Percentiles rank a stretch among this genome's conserved stretches.
phyloP scores from a whole-genome alignment of 2,797 vertebrate genomes.

The Myotis vivesi region DNA sequence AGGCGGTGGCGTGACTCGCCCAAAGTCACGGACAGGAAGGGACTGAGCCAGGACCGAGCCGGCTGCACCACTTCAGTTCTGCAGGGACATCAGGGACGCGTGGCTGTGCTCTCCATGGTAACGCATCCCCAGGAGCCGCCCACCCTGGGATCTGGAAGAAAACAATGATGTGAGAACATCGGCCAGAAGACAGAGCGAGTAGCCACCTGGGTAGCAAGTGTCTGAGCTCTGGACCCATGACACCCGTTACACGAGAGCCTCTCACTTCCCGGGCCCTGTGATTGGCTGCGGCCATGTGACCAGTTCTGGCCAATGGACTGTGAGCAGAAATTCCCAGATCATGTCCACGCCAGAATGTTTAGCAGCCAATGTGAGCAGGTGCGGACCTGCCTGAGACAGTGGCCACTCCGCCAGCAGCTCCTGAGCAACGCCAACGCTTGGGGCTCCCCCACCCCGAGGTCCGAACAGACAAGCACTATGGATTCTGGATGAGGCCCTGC shows the following conservation, averaged over 20 bases:
- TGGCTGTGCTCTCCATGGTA: neutral
- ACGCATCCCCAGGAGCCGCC: neutral
- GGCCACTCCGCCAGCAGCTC: fast-evolving
- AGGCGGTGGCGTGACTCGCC: neutral
- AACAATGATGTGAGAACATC: neutral
- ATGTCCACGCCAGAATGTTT: neutral
- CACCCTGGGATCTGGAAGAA: neutral
- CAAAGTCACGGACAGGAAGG: neutral
- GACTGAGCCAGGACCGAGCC: too few relatives aligned
- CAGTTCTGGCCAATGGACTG: neutral
- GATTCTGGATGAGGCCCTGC: neutral
- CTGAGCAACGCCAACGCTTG: neutral
- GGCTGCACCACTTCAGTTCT: neutral
- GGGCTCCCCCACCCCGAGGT: neutral
- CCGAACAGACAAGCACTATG: neutral
- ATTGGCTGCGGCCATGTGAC: neutral
- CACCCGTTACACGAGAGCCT: neutral
- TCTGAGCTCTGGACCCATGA: neutral
- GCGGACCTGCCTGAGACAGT: neutral
- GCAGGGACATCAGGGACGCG: fast-evolving
- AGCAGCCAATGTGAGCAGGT: neutral
- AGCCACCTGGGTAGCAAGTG: fast-evolving
- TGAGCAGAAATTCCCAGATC: neutral
- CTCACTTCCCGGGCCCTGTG: neutral
- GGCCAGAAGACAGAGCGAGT: neutral